Evolutionary conservation across 2,797 vertebrate species (phyloP).

Genomic region (Microtus agrestis): DNA sequence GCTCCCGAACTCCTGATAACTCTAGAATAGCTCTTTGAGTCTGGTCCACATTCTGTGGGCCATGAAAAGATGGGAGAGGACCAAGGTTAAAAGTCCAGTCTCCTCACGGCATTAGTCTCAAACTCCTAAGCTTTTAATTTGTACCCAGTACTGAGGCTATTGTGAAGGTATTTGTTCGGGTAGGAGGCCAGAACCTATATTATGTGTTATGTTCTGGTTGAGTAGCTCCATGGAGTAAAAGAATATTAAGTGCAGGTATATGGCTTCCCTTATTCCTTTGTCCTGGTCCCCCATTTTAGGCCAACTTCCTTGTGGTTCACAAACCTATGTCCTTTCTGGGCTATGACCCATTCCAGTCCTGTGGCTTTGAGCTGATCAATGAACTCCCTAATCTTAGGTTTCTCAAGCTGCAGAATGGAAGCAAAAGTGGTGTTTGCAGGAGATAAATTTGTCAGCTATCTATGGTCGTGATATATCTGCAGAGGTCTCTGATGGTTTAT

Average conservation of each 20-base stretch:
- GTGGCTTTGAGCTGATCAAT: not conserved
- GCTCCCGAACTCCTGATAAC: not conserved
- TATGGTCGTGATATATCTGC: not conserved
- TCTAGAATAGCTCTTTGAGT: not conserved
- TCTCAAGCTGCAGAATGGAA: not conserved
- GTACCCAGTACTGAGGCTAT: not conserved
- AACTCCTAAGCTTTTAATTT: not conserved
- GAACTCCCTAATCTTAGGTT: not conserved
- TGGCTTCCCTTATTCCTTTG: not conserved
- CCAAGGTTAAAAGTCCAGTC: fast-evolving
- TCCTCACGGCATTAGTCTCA: fast-evolving
- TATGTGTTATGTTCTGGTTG: not conserved
- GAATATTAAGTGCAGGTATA: not conserved
- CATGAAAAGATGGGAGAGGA: not conserved
- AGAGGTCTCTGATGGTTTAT: not conserved
- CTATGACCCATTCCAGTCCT: not conserved
- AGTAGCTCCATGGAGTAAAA: not conserved
- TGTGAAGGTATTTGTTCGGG: not conserved
- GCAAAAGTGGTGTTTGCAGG: not conserved
- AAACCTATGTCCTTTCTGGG: not conserved
- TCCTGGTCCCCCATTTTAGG: not conserved
- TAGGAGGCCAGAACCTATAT: not conserved
- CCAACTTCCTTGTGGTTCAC: not conserved
- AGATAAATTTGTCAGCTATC: not conserved
- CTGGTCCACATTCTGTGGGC: not conserved